A percentile compares a stretch with the other conserved stretches of the same genome.
Evolutionary conservation across 2,888 invertebrate genomes (phyloP).

Genomic region (Lycia hirtaria): DNA sequence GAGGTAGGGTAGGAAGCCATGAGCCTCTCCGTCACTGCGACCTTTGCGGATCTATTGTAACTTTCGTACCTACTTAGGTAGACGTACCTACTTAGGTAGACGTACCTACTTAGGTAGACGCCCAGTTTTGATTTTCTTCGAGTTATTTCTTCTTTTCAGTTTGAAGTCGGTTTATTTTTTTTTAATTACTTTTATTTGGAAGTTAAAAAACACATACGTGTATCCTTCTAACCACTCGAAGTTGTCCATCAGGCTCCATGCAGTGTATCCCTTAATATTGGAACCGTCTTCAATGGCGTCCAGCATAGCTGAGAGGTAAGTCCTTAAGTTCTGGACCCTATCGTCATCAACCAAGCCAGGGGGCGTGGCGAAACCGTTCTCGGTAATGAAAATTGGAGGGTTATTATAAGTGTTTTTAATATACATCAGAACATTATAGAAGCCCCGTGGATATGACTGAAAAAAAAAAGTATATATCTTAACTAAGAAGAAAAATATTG

Average conservation of each 20-base stretch:
- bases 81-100: too few species aligned
- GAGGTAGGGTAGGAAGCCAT: too few species aligned
- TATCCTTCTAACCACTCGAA: constrained; percentile 87
- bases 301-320: constrained; percentile 67
- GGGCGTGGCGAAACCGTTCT: constrained; percentile 76
- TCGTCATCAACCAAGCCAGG: constrained; percentile 67
- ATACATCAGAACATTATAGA: constrained; percentile 80
- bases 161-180: too few species aligned
- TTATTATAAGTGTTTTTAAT: constrained; percentile 77
- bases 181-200: not conserved
- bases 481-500: too few species aligned
- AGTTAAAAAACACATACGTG: constrained; percentile 63
- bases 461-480: constrained; percentile 7
- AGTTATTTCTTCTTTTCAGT: too few species aligned
- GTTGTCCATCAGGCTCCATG: constrained; percentile 87
- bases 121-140: too few species aligned
- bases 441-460: constrained; percentile 77
- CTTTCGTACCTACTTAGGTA: too few species aligned
- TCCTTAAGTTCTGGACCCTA: constrained; percentile 64
- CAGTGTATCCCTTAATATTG: constrained; percentile 79
- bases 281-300: constrained; percentile 74
- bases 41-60: too few species aligned
- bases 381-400: constrained; percentile 82
- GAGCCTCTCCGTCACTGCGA: too few species aligned
- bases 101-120: not conserved